Evolutionary conservation across 1,140 invertebrate species (phyloP), one percentile per base, ranked within the genome.

Genomic region (Temnothorax longispinosus): DNA sequence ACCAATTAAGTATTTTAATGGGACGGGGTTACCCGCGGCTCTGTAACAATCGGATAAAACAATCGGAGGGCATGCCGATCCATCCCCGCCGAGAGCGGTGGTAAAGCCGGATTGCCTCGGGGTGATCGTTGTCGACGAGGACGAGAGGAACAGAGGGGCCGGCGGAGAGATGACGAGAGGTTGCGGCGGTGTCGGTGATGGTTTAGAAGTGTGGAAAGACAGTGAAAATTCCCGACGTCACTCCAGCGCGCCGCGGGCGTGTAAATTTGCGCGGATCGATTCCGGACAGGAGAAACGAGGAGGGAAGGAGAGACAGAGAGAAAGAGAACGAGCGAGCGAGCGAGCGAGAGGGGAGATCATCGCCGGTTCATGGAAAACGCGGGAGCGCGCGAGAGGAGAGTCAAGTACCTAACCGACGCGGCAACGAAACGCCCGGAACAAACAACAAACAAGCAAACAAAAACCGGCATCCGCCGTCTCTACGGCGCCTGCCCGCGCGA

Each of bases 391-490:
- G 89, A 84, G 91, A 91, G 89, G 47, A 65, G 62, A 64, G 78
- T 76, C 72, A 86, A 90, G 89, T 90, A 87, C 78, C 89, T 75
- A 87, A 92, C 88, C 89, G 86, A 78, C 82, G 74, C 74, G 87
- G 58, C 85, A 92, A 85, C 92, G 92, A 92, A 91, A 91, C 93
- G 92, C 92, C 90, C 92, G 92, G 92, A 93, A 93, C 93, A 93
- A 94, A 94, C 93, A 93, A 92, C 93, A 93, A 92, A 89, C 91
- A 86, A 89, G 81, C 90, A 93, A 94, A 91, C 71, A 89, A 91
- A 92, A 92, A 89, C 72, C 76, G n/a, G 87, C 41, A 85, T 87
- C 60, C 90, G 92, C 93, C 93, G 94, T 93, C 94, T 94, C 78
- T 89, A 88, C 89, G 93, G 93, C 94, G 93, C 93, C 93, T 86